Conservation (phyloP, 2,888 invertebrate genomes). For the Pollenia labialis region DNA sequence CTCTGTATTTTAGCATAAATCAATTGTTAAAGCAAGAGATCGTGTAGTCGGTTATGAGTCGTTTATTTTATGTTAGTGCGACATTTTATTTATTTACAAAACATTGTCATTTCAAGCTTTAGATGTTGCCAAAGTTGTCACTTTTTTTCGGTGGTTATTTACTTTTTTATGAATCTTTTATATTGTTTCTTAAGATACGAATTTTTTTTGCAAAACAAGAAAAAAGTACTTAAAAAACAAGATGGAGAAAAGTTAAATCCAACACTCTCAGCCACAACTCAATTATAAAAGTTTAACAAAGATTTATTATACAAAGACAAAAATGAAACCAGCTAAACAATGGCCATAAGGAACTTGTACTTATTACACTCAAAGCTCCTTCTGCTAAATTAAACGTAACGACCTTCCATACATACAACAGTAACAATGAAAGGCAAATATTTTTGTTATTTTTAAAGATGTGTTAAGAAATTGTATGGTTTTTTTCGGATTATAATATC, state of each 20-base stretch:
- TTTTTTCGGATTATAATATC: neutral
- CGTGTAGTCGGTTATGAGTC: neutral
- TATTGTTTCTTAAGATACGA: neutral
- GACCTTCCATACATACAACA: neutral
- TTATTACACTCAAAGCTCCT: neutral
- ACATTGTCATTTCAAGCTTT: conserved; percentile 18
- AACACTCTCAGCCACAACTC: conserved; percentile 62
- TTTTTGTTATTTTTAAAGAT: conserved; percentile 21
- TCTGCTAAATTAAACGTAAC: neutral
- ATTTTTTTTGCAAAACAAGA: neutral
- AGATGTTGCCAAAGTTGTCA: conserved; percentile 8
- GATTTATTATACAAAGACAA: conserved; percentile 58
- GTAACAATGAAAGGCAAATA: conserved; percentile 6
- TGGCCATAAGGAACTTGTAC: conserved; percentile 24
- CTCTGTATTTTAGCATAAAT: no score
- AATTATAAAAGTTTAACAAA: conserved; percentile 67
- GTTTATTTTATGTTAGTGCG: neutral
- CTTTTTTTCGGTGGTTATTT: conserved; percentile 15
- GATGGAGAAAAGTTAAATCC: conserved; percentile 53
- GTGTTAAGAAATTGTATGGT: conserved; percentile 37
- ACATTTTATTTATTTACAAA: neutral
- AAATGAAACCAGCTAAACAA: conserved; percentile 48
- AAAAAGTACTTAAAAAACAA: neutral
- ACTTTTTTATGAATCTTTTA: neutral
- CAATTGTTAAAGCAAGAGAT: neutral